A percentile compares a stretch with the other conserved stretches of the same genome.
Conservation (phyloP, 2,888 invertebrate genomes). For the Pristionchus maxplancki region DNA sequence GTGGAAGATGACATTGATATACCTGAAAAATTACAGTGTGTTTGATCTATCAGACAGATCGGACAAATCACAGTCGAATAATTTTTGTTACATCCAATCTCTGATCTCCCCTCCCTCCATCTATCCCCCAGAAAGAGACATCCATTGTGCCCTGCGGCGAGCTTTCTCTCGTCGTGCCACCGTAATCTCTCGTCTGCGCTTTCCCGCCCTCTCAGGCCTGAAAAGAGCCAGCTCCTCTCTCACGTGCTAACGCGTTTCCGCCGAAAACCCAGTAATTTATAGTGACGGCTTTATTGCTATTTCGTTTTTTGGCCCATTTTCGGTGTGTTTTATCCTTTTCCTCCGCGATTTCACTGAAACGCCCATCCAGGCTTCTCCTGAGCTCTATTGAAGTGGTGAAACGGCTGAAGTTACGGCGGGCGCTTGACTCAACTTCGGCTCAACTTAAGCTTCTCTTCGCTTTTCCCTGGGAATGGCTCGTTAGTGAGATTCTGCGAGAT, state of each 20-base stretch:
- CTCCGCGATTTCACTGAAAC: too few relatives aligned
- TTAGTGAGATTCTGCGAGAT: constrained; percentile 52
- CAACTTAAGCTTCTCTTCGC: neutral
- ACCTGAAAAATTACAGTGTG: neutral
- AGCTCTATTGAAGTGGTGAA: neutral
- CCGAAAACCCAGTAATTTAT: constrained; percentile 9
- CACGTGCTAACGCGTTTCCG: constrained; percentile 20
- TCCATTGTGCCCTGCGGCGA: neutral
- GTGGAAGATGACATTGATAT: neutral
- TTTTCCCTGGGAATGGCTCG: neutral
- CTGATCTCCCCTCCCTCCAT: neutral
- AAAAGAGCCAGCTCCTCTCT: neutral
- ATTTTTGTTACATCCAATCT: neutral
- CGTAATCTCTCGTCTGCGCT: constrained; percentile 33
- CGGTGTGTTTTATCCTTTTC: neutral
- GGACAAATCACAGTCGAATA: neutral
- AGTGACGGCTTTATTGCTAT: neutral
- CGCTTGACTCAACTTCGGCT: neutral
- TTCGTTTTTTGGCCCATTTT: neutral
- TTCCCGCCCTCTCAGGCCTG: constrained; percentile 1
- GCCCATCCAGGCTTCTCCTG: neutral
- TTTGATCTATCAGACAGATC: neutral
- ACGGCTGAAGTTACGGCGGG: neutral
- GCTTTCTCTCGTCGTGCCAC: constrained; percentile 17
- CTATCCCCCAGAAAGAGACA: neutral